Evolutionary conservation across 2,113 vertebrate genomes (phyloP), one percentile per base, ranked within the genome.

Genomic region (Axis porcinus): DNA sequence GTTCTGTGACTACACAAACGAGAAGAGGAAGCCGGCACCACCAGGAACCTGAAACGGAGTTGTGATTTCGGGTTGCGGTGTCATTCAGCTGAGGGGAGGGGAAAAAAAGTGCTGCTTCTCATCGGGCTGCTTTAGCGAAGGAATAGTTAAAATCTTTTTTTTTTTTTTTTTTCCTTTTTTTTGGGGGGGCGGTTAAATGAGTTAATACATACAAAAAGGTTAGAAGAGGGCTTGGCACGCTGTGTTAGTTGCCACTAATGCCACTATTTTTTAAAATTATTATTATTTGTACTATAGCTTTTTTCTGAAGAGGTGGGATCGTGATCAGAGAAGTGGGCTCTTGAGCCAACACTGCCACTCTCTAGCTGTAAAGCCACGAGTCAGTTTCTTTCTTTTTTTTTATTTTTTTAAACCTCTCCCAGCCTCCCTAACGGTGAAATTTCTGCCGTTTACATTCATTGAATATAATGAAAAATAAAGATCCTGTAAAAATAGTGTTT

Each of bases 21-120:
- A 97, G 96, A 99, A 99, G 98, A 98, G 99, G 99, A 99, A 99
- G 98, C 98, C 86, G 95, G 98, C 98, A 98, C 89, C 97, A 98
- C 95, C 98, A 95, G 97, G 97, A 97, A 97, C 95, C 97, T 91
- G 88, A 21, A 95, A 98, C 91, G 27, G 67, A 95, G 97, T 95
- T 98, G 97, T 97, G 98, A 99, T 98, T 99, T 98, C 98, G 98
- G 97, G 96, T 98, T 98, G 96, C 98, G 97, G 11, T 98, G 98
- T 99, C 98, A 98, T 98, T 96, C 96, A 95, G 95, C 62, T 45
- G 81, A 5, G 52, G 47, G 6, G 79, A 3, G 50, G 7, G 74
- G 9, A 30, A 17, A 67, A 78, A 50, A 40, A 43, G 10, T 28
- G 16, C 57, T 62, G 90, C 64, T 96, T 95, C 67, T 74, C 57